Evolutionary conservation across 2,888 invertebrate genomes (phyloP), one percentile per base, ranked within the genome.

Genomic region (Agonopterix arenella): DNA sequence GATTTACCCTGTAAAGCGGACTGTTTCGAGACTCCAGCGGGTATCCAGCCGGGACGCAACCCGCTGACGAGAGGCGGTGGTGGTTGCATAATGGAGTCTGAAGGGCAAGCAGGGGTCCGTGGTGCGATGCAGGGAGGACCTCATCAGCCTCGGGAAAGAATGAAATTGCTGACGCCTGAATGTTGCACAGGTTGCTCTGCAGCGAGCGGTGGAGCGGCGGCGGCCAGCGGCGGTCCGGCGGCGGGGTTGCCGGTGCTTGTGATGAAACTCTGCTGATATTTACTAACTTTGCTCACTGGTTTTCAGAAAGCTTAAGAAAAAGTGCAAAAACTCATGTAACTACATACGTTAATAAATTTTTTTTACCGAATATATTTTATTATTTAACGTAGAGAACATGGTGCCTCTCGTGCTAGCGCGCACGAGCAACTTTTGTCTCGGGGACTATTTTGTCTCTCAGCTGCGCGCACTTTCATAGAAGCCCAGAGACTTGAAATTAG

Each of bases 1-100:
- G 71, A 85, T 56, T 66, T 70, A 45, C 85, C 86, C 47, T 88
- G 85, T 59, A 84, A 82, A 67, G 85, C 85, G 1, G 85, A 84
- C 58, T 84, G 84, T 65, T 85, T 84, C 48, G 83, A 84, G 56
- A 66, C 82, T 37, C 75, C 61, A 2, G 70, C 71, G 18, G 75
- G 73, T 36, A 72, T 77, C 44, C 76, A 73, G 52, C 78, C 79
- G 8, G 78, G 79, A 44, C 74, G 76, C 45, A 83, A 81, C 52
- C 69, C 63, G 5, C 55, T 73, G 40, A 64, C 59, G n/a, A 55
- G 62, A 8, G 62, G 67, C 49, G 69, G 66, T 45, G 64, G 60
- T 43, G 11, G 10, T 8, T 11, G n/a, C 4, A 8, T n/a, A 50
- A 43, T 44, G 45, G 44, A 50, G 45, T 37, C 42, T 16, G 38